Percentiles rank a stretch among this genome's conserved stretches.
These are phyloP conservation scores for Ormyrus nitidulus DNA, from an alignment of 2,888 invertebrate species.

Conservation along the genomic window DNA sequence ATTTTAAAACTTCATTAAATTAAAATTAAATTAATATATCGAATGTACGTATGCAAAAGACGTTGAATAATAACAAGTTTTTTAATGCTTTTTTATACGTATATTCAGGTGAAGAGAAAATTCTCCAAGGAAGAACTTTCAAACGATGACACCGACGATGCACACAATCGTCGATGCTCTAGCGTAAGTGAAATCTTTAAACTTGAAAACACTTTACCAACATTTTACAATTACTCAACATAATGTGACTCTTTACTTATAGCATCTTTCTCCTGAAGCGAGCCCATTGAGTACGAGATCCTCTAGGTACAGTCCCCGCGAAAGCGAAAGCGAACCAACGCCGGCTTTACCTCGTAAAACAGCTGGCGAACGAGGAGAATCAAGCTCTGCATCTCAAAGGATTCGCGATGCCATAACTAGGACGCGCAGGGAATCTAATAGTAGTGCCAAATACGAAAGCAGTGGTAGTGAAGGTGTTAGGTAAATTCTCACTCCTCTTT, in stretches of 20 bases:
- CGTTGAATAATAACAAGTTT: no score
- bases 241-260: slow-evolving; percentile 35
- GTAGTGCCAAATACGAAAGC: slow-evolving; percentile 73
- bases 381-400: slow-evolving; percentile 71
- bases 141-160: slow-evolving; percentile 66
- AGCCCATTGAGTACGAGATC: slow-evolving; percentile 73
- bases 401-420: slow-evolving; percentile 73
- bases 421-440: slow-evolving; percentile 73
- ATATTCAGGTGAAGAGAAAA: slow-evolving; percentile 65
- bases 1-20: no score
- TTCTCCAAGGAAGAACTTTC: slow-evolving; percentile 72
- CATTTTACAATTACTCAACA: neutral
- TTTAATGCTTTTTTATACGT: neutral
- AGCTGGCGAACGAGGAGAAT: slow-evolving; percentile 67
- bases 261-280: slow-evolving; percentile 73
- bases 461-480: slow-evolving; percentile 73
- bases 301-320: slow-evolving; percentile 73
- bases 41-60: no score
- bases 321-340: slow-evolving; percentile 74
- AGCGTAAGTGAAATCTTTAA: slow-evolving; percentile 65
- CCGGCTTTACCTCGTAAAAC: slow-evolving; percentile 72
- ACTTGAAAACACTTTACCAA: neutral
- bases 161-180: slow-evolving; percentile 69
- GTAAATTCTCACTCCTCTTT: slow-evolving; percentile 56
- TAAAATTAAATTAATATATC: no score